phyloP scores from a whole-genome alignment of 2,888 invertebrate genomes.

The Synergus laeviventris region DNA sequence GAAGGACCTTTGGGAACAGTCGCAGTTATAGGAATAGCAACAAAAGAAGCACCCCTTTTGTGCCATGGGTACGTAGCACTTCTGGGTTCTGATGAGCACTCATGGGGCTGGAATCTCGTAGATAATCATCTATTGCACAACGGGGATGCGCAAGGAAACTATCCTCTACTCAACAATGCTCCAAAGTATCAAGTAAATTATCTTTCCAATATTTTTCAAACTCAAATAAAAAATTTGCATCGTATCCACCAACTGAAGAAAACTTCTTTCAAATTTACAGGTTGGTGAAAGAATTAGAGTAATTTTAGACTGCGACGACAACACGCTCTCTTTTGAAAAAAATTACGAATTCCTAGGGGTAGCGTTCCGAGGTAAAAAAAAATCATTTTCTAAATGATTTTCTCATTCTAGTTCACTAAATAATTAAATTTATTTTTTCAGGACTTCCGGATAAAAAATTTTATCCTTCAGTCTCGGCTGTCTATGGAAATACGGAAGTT shows the following conservation, averaged over 20 bases:
- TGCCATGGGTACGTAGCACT: slow-evolving; percentile 97
- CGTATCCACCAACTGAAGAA: background rate
- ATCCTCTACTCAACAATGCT: slow-evolving; percentile 95
- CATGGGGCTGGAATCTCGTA: slow-evolving; percentile 99
- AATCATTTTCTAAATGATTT: background rate
- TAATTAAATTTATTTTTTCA: slow-evolving; percentile 71
- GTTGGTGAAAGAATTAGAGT: slow-evolving; percentile 98
- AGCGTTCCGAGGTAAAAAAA: slow-evolving; percentile 89
- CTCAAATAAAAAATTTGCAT: background rate
- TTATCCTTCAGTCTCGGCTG: slow-evolving; percentile 97
- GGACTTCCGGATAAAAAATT: slow-evolving; percentile 94
- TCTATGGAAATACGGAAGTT: slow-evolving; percentile 99
- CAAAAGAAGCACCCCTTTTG: slow-evolving; percentile 94
- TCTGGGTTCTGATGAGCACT: slow-evolving; percentile 96
- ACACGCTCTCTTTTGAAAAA: slow-evolving; percentile 97
- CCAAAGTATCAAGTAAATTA: slow-evolving; percentile 94
- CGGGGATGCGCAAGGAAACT: slow-evolving; percentile 95
- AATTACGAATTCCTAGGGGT: slow-evolving; percentile 99
- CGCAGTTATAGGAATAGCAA: slow-evolving; percentile 96
- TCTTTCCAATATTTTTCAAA: background rate
- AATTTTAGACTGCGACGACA: slow-evolving; percentile 98
- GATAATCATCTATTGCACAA: slow-evolving; percentile 98
- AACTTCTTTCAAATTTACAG: slow-evolving; percentile 76
- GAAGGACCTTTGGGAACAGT: slow-evolving; percentile 99
- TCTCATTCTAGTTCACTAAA: slow-evolving; percentile 14